phyloP scores from a whole-genome alignment of 1,140 invertebrate genomes.

The Diploscapter pachys region DNA sequence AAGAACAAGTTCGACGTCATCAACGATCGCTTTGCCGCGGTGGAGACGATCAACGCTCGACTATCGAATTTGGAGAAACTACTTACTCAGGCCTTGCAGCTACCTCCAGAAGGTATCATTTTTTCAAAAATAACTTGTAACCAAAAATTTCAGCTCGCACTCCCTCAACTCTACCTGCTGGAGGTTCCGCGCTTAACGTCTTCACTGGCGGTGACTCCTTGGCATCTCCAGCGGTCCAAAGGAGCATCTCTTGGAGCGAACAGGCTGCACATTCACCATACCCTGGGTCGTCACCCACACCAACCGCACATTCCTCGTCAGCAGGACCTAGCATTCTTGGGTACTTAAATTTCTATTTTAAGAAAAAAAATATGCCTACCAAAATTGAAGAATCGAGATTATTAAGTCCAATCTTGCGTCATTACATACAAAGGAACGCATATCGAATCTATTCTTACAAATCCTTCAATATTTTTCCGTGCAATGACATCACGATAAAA shows the following conservation, averaged over 20 bases:
- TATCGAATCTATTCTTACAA: no score
- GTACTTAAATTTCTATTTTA: no score
- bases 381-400: no score
- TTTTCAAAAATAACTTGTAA: not conserved
- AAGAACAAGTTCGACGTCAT: conserved; percentile 36
- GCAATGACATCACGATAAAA: no score
- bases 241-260: conserved; percentile 36
- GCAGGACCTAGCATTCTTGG: no score
- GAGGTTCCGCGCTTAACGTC: conserved; percentile 16
- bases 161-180: conserved; percentile 33
- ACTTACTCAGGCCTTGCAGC: not conserved
- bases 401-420: no score
- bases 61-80: conserved; percentile 17
- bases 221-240: conserved; percentile 15
- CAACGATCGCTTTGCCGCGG: conserved; percentile 19
- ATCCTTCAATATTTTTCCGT: no score
- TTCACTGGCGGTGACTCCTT: conserved; percentile 26
- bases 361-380: no score
- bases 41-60: conserved; percentile 23
- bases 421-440: no score
- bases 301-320: no score
- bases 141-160: conserved; percentile 8
- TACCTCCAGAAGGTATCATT: no score
- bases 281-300: no score
- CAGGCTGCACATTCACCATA: not conserved